Percentiles rank a stretch among this genome's conserved stretches.
These are phyloP conservation scores for Fratercula arctica DNA, from an alignment of 2,797 vertebrate genomes.

Conservation along the genomic window DNA sequence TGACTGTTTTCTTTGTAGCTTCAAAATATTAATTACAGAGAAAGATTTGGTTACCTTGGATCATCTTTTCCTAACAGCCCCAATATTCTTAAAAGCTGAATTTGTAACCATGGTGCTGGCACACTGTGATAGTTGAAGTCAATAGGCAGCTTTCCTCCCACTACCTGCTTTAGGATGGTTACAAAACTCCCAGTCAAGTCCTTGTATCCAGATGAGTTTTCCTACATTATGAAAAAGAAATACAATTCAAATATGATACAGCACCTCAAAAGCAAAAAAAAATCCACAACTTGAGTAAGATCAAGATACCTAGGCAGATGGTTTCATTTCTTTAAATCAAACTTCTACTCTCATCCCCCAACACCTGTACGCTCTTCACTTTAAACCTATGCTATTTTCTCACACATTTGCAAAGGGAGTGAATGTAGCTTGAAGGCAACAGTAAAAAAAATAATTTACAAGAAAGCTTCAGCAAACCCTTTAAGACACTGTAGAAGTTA, in stretches of 20 bases:
- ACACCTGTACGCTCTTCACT: background rate
- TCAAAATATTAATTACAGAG: background rate
- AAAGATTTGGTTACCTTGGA: slow-evolving; percentile 79
- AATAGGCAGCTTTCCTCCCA: slow-evolving; percentile 92
- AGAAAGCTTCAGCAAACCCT: background rate
- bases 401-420: background rate
- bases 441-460: background rate
- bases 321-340: background rate
- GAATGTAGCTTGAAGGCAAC: background rate
- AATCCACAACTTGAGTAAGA: background rate
- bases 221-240: slow-evolving; percentile 74
- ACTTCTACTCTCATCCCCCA: background rate
- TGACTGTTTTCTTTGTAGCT: background rate
- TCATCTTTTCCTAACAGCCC: slow-evolving; percentile 92
- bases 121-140: slow-evolving; percentile 97
- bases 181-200: slow-evolving; percentile 92
- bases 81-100: slow-evolving; percentile 93
- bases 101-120: slow-evolving; percentile 96
- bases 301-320: background rate
- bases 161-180: slow-evolving; percentile 94
- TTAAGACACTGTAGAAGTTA: background rate
- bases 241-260: background rate
- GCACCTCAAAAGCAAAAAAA: background rate
- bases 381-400: background rate
- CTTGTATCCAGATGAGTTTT: slow-evolving; percentile 88